Evolutionary conservation across 2,888 invertebrate species (phyloP).

Genomic region (Xestia rhomboidea): DNA sequence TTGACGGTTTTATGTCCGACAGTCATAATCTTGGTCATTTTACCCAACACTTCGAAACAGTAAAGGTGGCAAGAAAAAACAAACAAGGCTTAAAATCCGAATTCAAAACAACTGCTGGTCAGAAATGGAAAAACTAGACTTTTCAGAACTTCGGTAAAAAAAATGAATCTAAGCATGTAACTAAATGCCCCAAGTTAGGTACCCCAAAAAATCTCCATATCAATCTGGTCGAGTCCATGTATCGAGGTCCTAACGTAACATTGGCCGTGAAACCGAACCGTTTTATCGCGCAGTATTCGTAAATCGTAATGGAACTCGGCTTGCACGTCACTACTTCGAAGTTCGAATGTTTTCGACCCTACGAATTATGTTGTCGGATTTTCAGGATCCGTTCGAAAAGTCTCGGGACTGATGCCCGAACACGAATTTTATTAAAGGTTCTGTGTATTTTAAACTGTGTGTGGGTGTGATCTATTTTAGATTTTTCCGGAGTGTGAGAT

Average conservation of each 20-base stretch:
- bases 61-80: not conserved
- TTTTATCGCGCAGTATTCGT: conserved; percentile 54
- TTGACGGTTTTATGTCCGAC: not conserved
- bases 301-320: conserved; percentile 60
- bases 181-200: too few relatives aligned
- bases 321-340: conserved; percentile 45
- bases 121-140: not conserved
- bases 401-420: conserved; percentile 29
- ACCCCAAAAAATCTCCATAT: conserved; percentile 9
- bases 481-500: conserved; percentile 1
- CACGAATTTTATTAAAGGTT: conserved; percentile 45
- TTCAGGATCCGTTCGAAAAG: conserved; percentile 39
- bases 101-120: not conserved
- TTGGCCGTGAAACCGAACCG: conserved; percentile 64
- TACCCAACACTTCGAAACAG: not conserved
- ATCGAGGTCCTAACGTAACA: conserved; percentile 50
- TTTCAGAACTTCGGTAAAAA: not conserved
- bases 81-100: conserved; percentile 3
- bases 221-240: conserved; percentile 35
- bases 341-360: conserved; percentile 22
- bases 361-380: conserved; percentile 45
- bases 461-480: conserved; percentile 12
- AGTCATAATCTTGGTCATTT: not conserved
- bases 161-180: not conserved
- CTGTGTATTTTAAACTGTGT: conserved; percentile 34